These are phyloP conservation scores for Triplophysa tibetana DNA, from an alignment of 2,113 vertebrate species.

Conservation along the genomic window DNA sequence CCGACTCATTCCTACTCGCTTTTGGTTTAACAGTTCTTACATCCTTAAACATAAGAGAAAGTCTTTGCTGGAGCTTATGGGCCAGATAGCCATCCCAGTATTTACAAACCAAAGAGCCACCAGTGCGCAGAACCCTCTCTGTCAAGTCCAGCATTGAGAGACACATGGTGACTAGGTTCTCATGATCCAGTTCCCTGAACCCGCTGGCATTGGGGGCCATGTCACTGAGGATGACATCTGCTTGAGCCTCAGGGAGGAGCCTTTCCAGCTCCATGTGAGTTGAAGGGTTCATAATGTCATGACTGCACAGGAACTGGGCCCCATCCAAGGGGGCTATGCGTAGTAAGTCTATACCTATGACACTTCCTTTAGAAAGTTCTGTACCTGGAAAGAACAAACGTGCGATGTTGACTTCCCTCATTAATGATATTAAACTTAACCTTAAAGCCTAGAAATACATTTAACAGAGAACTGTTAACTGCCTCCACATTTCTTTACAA, in stretches of 20 bases:
- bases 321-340: conserved; percentile 82
- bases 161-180: conserved; percentile 80
- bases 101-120: conserved; percentile 86
- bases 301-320: conserved; percentile 80
- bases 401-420: not conserved
- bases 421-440: too few species aligned
- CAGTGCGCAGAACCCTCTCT: conserved; percentile 70
- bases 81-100: conserved; percentile 86
- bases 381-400: conserved; percentile 69
- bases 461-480: not conserved
- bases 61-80: conserved; percentile 71
- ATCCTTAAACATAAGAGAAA: conserved; percentile 73
- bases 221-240: conserved; percentile 89
- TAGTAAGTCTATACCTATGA: conserved; percentile 87
- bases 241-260: conserved; percentile 78
- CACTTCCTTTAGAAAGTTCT: conserved; percentile 73
- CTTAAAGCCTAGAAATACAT: not conserved
- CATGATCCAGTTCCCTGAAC: conserved; percentile 86
- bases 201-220: conserved; percentile 94
- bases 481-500: too few species aligned
- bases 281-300: conserved; percentile 75
- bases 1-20: conserved; percentile 88
- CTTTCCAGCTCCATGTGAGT: conserved; percentile 70
- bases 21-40: conserved; percentile 82
- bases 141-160: conserved; percentile 77